Base-by-base conservation (phyloP, 2,113 vertebrate genomes). In the Zosterops japonicus region DNA sequence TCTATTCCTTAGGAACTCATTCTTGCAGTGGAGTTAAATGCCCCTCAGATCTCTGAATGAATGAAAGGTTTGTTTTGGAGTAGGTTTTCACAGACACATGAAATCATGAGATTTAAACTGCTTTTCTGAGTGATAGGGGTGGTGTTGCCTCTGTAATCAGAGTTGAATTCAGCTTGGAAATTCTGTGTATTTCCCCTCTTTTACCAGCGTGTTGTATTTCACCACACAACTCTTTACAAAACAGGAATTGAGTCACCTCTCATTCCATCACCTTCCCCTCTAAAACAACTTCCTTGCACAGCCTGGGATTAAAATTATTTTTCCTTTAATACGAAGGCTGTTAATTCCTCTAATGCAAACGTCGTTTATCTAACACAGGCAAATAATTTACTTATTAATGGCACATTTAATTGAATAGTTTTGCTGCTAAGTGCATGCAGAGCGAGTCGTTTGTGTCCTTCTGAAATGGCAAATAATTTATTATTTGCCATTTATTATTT, bases 301-400 rank as follows among this genome's bases (percentile, higher is more conserved):
- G 15, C 12, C 33, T 42, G 16, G 33, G 35, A 25, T 60, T 83
- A 35, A 64, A 61, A 64, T 67, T 6, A 36, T n/a, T 83, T 70
- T 82, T 92, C 35, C 52, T 56, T 89, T 82, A 28, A 36, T 52
- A 31, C 6, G 17, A 89, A 80, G 28, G 44, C 60, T 77, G 33
- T 71, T n/a, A 42, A 92, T 63, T 83, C 71, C 83, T 31, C 4
- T 59, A 86, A 92, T 29, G 69, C 53, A 87, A 94, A 44, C 33
- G 10, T 55, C 95, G 63, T 86, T 95, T 90, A 77, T 93, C 72
- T 77, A 93, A 77, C 27, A 25, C 56, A 91, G 72, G 76, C 60
- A 93, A 91, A 90, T 71, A n/a, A 82, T 93, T 87, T 82, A 88
- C 52, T 94, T 95, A 93, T 95, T 93, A 93, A 86, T 12, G 23